These are phyloP conservation scores for Helicolenus hilgendorfi DNA, from an alignment of 2,797 vertebrate genomes.

Conservation along the genomic window DNA sequence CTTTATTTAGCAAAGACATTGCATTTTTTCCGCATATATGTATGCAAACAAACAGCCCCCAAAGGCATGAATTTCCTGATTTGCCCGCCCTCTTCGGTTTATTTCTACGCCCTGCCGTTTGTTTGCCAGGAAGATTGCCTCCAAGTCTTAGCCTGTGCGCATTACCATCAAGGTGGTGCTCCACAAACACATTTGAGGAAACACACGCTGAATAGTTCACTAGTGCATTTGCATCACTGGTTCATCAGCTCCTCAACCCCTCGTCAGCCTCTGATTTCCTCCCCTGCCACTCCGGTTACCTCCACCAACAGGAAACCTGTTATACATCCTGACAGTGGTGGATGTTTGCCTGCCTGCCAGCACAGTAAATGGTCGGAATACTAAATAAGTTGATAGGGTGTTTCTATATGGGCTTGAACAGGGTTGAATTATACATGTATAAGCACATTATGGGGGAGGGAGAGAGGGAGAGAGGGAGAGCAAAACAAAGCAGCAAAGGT, in stretches of 20 bases:
- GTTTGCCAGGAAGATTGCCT: conserved; percentile 72
- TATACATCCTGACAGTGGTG: conserved; percentile 65
- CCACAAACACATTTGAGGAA: conserved; percentile 44
- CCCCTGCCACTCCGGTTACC: conserved; percentile 60
- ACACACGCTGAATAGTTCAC: conserved; percentile 18
- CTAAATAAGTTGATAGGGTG: conserved; percentile 57
- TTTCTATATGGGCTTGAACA: conserved; percentile 48
- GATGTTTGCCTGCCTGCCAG: conserved; percentile 57
- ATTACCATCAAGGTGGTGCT: conserved; percentile 60
- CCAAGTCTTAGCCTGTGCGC: conserved; percentile 41
- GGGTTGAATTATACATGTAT: conserved; percentile 73
- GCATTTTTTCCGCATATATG: conserved; percentile 23
- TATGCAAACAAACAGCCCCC: conserved; percentile 28
- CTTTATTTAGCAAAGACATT: conserved; percentile 17
- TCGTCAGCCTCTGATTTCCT: conserved; percentile 66
- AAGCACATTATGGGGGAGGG: too few species aligned
- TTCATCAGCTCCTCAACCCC: conserved; percentile 71
- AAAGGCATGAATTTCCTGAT: conserved; percentile 38
- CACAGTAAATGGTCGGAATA: conserved; percentile 57
- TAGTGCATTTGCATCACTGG: conserved; percentile 70
- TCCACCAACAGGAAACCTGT: conserved; percentile 57
- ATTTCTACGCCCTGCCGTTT: conserved; percentile 39
- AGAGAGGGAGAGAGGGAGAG: not conserved
- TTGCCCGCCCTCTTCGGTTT: conserved; percentile 14
- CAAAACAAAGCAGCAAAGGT: conserved; percentile 60